Conservation (phyloP, 2,113 vertebrate genomes). For the Heterochromis multidens region DNA sequence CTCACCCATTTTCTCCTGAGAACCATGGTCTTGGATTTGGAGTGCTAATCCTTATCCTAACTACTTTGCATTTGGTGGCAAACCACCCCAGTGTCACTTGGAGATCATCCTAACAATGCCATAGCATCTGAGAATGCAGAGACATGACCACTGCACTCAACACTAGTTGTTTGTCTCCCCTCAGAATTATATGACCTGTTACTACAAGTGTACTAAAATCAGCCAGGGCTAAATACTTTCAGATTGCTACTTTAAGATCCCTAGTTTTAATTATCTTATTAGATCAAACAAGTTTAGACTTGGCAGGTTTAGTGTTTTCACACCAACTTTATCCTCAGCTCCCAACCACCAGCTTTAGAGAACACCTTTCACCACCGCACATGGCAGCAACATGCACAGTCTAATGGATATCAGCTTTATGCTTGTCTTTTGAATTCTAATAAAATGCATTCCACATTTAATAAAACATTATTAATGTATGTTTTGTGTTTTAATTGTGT, state of each 20-base stretch:
- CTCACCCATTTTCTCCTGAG: background rate
- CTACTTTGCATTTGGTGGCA: no score
- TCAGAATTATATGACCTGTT: no score
- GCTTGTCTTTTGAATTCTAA: background rate
- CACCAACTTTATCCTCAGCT: background rate
- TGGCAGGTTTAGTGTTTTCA: background rate
- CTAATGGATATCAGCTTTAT: constrained; percentile 43
- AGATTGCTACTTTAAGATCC: background rate
- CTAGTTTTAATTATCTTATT: no score
- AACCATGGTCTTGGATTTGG: background rate
- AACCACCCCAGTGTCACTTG: no score
- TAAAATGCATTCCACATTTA: constrained; percentile 1
- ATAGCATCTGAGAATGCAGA: no score
- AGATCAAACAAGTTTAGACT: background rate
- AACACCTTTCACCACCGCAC: background rate
- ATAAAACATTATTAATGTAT: background rate
- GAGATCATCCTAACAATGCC: no score
- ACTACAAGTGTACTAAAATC: no score
- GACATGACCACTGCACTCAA: no score
- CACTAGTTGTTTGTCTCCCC: no score
- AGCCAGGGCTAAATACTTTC: background rate
- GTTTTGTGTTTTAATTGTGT: constrained; percentile 31
- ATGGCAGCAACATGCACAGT: background rate
- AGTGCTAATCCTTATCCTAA: background rate
- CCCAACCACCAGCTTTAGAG: background rate